Conservation (phyloP, 2,888 invertebrate genomes). For the Therioaphis trifolii region DNA sequence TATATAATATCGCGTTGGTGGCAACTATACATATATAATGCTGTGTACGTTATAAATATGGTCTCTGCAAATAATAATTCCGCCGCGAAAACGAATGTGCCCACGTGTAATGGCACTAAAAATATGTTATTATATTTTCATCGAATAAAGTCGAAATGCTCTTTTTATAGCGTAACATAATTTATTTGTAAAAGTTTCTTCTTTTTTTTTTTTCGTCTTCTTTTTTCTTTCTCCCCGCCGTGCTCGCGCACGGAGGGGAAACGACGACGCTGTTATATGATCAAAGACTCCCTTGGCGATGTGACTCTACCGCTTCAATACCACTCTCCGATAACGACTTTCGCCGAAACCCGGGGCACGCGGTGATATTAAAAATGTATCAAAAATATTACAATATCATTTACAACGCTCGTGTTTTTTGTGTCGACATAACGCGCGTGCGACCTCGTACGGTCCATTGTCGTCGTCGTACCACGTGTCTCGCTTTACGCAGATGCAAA, state of each 20-base stretch:
- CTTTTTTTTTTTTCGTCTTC: background rate
- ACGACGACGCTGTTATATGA: background rate
- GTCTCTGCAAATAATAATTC: background rate
- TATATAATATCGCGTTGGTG: no score
- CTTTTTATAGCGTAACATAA: constrained; percentile 30
- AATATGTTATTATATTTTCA: background rate
- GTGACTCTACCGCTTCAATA: background rate
- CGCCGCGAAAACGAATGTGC: background rate
- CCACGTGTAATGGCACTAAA: constrained; percentile 22
- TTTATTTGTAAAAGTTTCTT: constrained; percentile 7
- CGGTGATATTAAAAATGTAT: background rate
- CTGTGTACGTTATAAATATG: no score
- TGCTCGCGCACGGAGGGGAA: background rate
- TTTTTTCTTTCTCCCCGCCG: background rate
- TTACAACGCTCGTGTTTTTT: no score
- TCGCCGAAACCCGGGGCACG: background rate
- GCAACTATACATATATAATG: no score
- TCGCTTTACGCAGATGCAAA: no score
- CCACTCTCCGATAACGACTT: background rate
- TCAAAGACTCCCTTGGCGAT: constrained; percentile 33
- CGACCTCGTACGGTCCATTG: no score
- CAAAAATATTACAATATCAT: background rate
- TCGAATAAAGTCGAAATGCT: constrained; percentile 17
- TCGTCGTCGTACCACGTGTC: no score
- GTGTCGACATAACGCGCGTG: no score